Evolutionary conservation across 2,113 vertebrate genomes (phyloP).

Genomic region (Indri indri): DNA sequence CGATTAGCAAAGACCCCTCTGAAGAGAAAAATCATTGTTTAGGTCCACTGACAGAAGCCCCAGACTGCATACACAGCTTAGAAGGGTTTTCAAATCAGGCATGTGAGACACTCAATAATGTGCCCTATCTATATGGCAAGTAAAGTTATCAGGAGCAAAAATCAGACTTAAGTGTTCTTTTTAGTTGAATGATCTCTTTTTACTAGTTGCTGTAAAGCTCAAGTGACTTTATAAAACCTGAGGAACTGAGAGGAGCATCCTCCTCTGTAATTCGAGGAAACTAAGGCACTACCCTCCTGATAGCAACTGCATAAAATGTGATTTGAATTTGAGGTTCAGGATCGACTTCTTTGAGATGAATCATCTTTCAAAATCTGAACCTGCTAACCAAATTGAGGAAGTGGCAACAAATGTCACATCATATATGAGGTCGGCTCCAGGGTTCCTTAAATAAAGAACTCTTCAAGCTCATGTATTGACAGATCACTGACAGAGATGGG

Average conservation of each 20-base stretch:
- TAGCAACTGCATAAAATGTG: not conserved
- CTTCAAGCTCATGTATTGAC: not conserved
- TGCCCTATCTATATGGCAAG: not conserved
- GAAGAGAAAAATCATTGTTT: not conserved
- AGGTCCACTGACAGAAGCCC: not conserved
- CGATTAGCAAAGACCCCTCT: not conserved
- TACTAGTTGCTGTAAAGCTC: not conserved
- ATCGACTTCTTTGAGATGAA: not conserved
- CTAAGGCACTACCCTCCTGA: not conserved
- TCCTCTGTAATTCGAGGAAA: not conserved
- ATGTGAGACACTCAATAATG: fast-evolving
- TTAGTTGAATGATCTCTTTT: not conserved
- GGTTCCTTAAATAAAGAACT: not conserved
- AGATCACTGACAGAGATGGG: not conserved
- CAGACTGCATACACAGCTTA: not conserved
- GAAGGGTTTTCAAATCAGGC: not conserved
- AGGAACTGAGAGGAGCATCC: not conserved
- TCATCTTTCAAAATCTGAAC: not conserved
- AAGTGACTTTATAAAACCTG: not conserved
- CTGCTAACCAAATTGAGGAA: not conserved
- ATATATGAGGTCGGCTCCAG: not conserved
- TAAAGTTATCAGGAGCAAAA: not conserved
- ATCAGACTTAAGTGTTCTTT: not conserved
- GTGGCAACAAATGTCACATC: not conserved
- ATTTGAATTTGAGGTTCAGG: not conserved